Evolutionary conservation across 2,113 vertebrate species (phyloP).

Genomic region (Erinaceus europaeus): DNA sequence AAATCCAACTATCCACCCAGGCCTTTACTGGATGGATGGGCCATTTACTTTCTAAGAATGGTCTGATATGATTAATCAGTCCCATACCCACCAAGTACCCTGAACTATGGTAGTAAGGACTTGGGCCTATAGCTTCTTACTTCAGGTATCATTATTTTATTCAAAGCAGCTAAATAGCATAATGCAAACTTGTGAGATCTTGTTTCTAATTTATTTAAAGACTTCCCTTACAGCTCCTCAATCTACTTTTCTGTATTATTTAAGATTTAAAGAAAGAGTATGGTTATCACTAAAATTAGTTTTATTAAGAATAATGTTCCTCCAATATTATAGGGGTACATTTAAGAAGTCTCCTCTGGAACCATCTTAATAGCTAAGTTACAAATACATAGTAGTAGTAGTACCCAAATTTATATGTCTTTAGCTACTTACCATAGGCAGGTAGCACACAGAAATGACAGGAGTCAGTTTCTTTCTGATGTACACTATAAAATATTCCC

Average conservation of each 20-base stretch:
- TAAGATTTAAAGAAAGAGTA: not conserved
- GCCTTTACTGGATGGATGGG: not conserved
- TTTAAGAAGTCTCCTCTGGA: not conserved
- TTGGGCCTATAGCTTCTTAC: not conserved
- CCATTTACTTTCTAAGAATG: not conserved
- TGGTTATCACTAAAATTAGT: not conserved
- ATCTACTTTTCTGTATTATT: not conserved
- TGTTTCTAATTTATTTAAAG: not conserved
- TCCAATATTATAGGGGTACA: not conserved
- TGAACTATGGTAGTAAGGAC: not conserved
- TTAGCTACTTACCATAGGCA: not conserved
- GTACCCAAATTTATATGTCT: not conserved
- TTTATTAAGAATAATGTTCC: constrained; percentile 9
- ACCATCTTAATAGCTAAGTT: not conserved
- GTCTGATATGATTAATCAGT: not conserved
- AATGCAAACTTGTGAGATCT: not conserved
- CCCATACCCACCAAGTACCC: no score
- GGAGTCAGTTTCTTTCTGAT: not conserved
- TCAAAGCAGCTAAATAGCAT: not conserved
- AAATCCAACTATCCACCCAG: not conserved
- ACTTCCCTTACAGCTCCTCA: not conserved
- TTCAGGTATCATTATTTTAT: not conserved
- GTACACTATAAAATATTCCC: not conserved
- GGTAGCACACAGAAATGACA: not conserved
- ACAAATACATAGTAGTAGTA: not conserved